Conservation (phyloP, 2,113 vertebrate genomes). For the Beaufortia kweichowensis region DNA sequence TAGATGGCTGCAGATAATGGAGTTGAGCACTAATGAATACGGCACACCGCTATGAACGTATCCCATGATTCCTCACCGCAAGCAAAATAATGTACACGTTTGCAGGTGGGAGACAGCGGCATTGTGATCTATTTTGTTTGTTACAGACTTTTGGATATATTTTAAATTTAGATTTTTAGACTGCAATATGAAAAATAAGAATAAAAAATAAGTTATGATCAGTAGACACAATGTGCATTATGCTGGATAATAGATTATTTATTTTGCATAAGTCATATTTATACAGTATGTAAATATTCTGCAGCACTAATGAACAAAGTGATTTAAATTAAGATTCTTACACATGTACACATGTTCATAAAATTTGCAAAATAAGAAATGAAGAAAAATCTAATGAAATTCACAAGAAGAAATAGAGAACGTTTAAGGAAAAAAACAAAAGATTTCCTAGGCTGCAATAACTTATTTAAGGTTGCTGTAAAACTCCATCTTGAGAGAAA, state of each 20-base stretch:
- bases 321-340: neutral
- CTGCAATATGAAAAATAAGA: no score
- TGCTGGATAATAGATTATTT: no score
- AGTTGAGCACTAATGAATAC: conserved; percentile 59
- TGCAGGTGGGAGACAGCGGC: neutral
- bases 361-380: neutral
- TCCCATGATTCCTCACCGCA: conserved; percentile 9
- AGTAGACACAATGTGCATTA: no score
- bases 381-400: no score
- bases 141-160: no score
- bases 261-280: no score
- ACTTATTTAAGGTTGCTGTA: conserved; percentile 55
- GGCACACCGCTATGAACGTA: neutral
- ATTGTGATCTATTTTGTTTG: no score
- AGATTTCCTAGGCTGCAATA: conserved; percentile 44
- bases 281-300: no score
- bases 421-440: neutral
- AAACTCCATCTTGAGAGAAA: conserved; percentile 60
- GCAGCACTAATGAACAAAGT: no score
- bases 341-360: neutral
- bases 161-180: no score
- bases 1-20: conserved; percentile 84
- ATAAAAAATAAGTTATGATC: no score
- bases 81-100: neutral
- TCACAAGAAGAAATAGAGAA: conserved; percentile 30